Base-by-base conservation (phyloP, 1,140 invertebrate genomes). In the Triops longicaudatus region DNA sequence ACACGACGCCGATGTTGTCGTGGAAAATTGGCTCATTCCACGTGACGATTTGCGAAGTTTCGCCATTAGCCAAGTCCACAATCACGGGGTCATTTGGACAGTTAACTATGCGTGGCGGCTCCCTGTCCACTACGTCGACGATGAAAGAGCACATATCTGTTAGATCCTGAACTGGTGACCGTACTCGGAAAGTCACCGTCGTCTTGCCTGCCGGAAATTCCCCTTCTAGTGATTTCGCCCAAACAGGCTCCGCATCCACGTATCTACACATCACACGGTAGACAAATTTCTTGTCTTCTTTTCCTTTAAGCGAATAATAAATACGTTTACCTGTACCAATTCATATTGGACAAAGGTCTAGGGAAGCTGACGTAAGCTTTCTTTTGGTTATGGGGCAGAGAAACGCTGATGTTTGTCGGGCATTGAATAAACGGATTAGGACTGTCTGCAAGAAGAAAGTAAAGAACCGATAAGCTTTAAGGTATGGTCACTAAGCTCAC, bases 21-120 rank as follows among this genome's bases (percentile, higher is more conserved):
- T 83, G 84, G 79, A 92, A 91, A 11, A 85, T 82, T 0, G 91
- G 91, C 80, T 91, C 90, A 74, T 87, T 86, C 91, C 91, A 92
- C 76, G 86, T 86, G 31, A 92, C 86, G 17, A 77, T 85, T 83
- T 87, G 85, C 72, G 85, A 85, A 0, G 82, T 82, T 81, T 90
- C 87, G 14, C 88, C 86, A 31, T 84, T 83, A 74, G 83, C 83
- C 63, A 91, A 80, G 11, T 85, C 81, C 5, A 90, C 87, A 74
- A 88, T 86, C 80, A 91, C 88, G 1, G 90, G 89, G 22, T 63
- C 50, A 50, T 85, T 83, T 0, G 91, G 90, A 81, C 91, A 92
- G 77, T 84, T 86, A 28, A 82, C 82, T 14, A 90, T 86, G 74
- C 82, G 82, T 10, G 89, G 89, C 27, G 84, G 84, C 82, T 90